These are phyloP conservation scores for Geococcyx californianus DNA, from an alignment of 2,113 vertebrate species.

Conservation along the genomic window DNA sequence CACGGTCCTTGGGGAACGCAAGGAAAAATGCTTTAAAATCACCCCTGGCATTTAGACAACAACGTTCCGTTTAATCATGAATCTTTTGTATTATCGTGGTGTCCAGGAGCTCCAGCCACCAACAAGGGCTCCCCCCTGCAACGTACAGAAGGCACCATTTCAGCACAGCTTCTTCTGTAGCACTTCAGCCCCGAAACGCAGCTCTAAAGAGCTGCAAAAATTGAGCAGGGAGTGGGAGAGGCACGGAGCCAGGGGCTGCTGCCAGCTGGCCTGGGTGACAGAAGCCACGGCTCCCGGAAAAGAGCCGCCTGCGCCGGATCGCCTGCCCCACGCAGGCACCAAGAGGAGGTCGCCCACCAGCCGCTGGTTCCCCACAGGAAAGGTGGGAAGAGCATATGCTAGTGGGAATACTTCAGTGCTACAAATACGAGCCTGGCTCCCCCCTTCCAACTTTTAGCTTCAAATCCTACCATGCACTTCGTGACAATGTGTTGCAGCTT, in stretches of 20 bases:
- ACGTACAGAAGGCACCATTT: not conserved
- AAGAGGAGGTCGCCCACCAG: not conserved
- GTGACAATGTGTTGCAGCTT: not conserved
- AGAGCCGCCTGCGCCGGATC: not conserved
- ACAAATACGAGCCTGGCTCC: not conserved
- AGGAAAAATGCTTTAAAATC: not conserved
- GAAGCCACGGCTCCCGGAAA: not conserved
- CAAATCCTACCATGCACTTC: fast-evolving
- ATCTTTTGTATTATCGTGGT: not conserved
- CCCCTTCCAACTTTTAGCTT: not conserved
- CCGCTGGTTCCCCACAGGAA: not conserved
- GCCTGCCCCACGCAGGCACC: not conserved
- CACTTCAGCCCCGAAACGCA: not conserved
- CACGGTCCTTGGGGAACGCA: not conserved
- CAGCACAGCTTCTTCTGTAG: not conserved
- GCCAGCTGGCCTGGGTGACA: not conserved
- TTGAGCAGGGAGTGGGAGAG: not conserved
- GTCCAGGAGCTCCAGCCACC: not conserved
- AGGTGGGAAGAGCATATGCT: not conserved
- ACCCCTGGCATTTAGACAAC: not conserved
- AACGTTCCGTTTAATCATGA: fast-evolving
- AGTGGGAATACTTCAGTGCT: not conserved
- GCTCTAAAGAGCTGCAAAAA: constrained; percentile 10
- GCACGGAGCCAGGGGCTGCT: not conserved
- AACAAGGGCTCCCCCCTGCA: not conserved